Conservation (phyloP, 2,797 vertebrate species). For the Crax fasciolata region DNA sequence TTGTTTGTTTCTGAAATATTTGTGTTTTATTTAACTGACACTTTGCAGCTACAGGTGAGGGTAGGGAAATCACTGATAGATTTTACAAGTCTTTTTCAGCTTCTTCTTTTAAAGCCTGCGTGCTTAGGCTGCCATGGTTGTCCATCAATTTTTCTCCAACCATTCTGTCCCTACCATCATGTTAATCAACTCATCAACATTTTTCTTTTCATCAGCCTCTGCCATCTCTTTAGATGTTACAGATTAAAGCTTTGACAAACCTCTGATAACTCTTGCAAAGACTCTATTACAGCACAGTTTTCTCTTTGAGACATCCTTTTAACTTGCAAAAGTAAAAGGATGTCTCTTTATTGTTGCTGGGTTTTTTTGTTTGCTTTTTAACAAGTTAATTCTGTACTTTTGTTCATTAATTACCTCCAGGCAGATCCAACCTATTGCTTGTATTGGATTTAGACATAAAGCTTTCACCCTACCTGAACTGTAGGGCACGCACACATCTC, state of each 20-base stretch:
- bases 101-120: not conserved
- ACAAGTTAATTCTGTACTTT: not conserved
- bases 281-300: not conserved
- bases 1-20: not conserved
- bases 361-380: not conserved
- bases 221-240: not conserved
- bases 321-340: not conserved
- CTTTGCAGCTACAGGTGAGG: accelerated
- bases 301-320: not conserved
- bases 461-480: not conserved
- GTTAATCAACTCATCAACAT: not conserved
- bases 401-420: not conserved
- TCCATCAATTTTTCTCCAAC: not conserved
- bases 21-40: not conserved
- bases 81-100: not conserved
- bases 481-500: not conserved
- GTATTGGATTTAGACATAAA: not conserved
- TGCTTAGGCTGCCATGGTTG: not conserved
- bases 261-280: not conserved
- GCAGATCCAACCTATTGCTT: not conserved
- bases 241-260: not conserved
- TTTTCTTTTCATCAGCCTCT: not conserved
- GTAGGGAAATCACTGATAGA: not conserved
- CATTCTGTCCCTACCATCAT: not conserved
- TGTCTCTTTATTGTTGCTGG: not conserved